Conservation (phyloP, 2,888 invertebrate species). For the Amblyjoppa proteus region DNA sequence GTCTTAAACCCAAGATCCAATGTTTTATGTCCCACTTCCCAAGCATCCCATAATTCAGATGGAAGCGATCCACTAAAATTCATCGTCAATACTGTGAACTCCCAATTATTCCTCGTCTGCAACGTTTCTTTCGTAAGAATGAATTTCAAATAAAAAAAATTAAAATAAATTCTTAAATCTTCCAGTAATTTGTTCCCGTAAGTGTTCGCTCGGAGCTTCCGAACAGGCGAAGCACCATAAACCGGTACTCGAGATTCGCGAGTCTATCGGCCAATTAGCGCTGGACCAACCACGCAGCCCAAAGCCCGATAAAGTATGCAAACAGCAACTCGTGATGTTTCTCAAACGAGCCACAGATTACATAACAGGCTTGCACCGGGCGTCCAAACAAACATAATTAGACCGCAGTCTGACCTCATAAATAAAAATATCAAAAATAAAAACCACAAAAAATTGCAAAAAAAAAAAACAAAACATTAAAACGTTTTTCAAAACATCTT, state of each 20-base stretch:
- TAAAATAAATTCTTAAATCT: background rate
- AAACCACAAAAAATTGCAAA: background rate
- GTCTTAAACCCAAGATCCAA: background rate
- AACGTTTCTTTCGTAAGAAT: background rate
- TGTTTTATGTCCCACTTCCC: too few species aligned
- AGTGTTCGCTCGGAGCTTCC: too few species aligned
- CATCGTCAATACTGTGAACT: background rate
- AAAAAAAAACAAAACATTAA: background rate
- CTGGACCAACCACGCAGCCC: background rate
- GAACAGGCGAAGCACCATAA: background rate
- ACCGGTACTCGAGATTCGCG: background rate
- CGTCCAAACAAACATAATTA: conserved; percentile 20
- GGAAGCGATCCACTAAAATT: background rate
- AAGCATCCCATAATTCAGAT: background rate
- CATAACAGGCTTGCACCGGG: conserved; percentile 12
- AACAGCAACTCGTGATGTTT: background rate
- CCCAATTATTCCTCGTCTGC: background rate
- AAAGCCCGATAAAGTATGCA: background rate
- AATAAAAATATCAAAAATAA: background rate
- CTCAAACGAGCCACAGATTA: background rate
- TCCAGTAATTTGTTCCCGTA: too few species aligned
- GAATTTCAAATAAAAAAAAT: background rate
- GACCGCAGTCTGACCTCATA: background rate
- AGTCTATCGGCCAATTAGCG: background rate
- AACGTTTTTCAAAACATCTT: background rate